Evolutionary conservation across 1,140 invertebrate genomes (phyloP), one percentile per base, ranked within the genome.

Genomic region (Acromyrmex charruanus): DNA sequence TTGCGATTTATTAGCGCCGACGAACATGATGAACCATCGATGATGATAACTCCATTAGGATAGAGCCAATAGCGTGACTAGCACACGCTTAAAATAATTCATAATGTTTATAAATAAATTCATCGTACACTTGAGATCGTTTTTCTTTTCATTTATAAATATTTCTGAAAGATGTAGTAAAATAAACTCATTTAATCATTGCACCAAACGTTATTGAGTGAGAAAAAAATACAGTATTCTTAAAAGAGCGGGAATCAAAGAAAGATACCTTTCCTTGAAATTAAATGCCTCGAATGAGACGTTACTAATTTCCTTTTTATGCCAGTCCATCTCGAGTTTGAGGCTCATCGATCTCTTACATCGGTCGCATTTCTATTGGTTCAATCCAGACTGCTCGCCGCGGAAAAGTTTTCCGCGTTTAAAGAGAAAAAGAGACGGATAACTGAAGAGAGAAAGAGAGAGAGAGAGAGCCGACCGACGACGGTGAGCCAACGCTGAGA

Each of bases 1-100:
- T 84, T 84, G 80, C 74, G 69, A 84, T 84, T 84, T 84, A 84
- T 84, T 84, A 84, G 80, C 39, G 39, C 53, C 53, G 53, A 74
- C 53, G 39, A 74, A 84, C 69, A 69, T 74, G 68, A 35, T 35
- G 79, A 14, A 14, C 79, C 53, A 74, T 82, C 53, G 53, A 72
- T 12, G 21, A 74, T 72, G 69, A 74, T 74, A 25, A 53, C 18
- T 61, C 39, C 80, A 74, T 84, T 84, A 84, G 4, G 21, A 61
- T 25, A 5, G 80, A 49, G 14, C 21, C 66, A 55, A 10, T 18
- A 16, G 66, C 3, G n/a, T 18, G 25, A 35, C 14, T 35, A 39
- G n/a, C 44, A 16, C 7, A 51, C 14, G 63, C 14, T 5, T 10
- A 3, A 44, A 16, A 39, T 66, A n/a, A 68, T 74, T 53, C n/a